These are phyloP conservation scores for Venustaconcha ellipsiformis DNA, from an alignment of 1,140 invertebrate genomes.

Conservation along the genomic window DNA sequence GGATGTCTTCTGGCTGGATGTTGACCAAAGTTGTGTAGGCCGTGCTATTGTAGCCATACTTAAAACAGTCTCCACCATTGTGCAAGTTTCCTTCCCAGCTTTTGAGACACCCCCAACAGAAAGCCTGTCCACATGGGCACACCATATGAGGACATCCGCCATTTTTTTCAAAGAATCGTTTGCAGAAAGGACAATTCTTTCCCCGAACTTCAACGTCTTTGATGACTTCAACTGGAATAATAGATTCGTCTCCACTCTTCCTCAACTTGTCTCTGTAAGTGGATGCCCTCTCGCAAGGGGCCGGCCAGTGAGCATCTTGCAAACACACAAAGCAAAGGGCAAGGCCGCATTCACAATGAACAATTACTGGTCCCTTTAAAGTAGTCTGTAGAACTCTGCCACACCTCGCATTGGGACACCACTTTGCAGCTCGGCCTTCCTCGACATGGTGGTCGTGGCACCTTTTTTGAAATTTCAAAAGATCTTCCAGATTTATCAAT, in stretches of 20 bases:
- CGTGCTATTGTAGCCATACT: slow-evolving; percentile 4
- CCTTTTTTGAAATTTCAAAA: slow-evolving; percentile 24
- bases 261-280: slow-evolving; percentile 31
- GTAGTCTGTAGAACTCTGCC: slow-evolving; percentile 36
- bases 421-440: slow-evolving; percentile 23
- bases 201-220: slow-evolving; percentile 10
- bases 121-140: slow-evolving; percentile 29
- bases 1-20: background rate
- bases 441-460: slow-evolving; percentile 27
- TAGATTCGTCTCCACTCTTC: slow-evolving; percentile 22
- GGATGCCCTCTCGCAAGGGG: slow-evolving; percentile 33
- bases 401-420: slow-evolving; percentile 52
- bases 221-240: slow-evolving; percentile 1
- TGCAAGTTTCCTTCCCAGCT: slow-evolving; percentile 4
- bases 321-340: slow-evolving; percentile 47
- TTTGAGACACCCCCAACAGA: slow-evolving; percentile 44
- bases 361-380: slow-evolving; percentile 2
- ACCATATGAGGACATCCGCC: slow-evolving; percentile 32
- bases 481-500: slow-evolving; percentile 36
- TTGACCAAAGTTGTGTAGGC: slow-evolving; percentile 4
- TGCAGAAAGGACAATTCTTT: slow-evolving; percentile 33
- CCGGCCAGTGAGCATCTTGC: slow-evolving; percentile 47
- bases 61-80: slow-evolving; percentile 3
- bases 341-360: slow-evolving; percentile 40
- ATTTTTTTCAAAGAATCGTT: slow-evolving; percentile 35